Evolutionary conservation across 2,888 invertebrate genomes (phyloP).

Genomic region (Anagyrus pseudococci): DNA sequence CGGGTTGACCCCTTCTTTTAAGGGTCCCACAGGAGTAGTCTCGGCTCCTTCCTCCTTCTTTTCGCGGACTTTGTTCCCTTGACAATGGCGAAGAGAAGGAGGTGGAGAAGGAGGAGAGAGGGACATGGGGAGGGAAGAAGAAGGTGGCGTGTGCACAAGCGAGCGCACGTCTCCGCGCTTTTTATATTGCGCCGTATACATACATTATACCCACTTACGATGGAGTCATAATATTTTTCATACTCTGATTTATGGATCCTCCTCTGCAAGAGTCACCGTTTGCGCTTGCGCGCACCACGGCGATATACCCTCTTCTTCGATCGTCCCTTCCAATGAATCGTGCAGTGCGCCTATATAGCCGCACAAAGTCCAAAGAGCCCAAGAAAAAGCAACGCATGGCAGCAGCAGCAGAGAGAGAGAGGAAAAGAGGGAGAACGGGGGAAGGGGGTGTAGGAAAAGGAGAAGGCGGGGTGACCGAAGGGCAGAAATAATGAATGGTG

Average conservation of each 20-base stretch:
- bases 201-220: slow-evolving; percentile 49
- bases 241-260: slow-evolving; percentile 41
- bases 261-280: slow-evolving; percentile 15
- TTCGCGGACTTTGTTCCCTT: slow-evolving; percentile 52
- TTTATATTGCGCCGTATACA: slow-evolving; percentile 49
- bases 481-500: slow-evolving; percentile 36
- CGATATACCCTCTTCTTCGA: slow-evolving; percentile 16
- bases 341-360: neutral
- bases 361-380: too few species aligned
- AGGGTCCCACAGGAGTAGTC: slow-evolving; percentile 37
- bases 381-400: too few species aligned
- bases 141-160: slow-evolving; percentile 12
- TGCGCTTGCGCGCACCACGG: slow-evolving; percentile 6
- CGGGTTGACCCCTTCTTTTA: slow-evolving; percentile 35
- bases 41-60: slow-evolving; percentile 35
- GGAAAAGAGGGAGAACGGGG: neutral
- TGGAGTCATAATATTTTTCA: slow-evolving; percentile 51
- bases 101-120: neutral
- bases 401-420: too few species aligned
- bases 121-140: slow-evolving; percentile 33
- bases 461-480: slow-evolving; percentile 22
- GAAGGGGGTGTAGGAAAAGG: neutral
- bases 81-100: slow-evolving; percentile 45
- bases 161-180: slow-evolving; percentile 39
- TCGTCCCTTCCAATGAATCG: slow-evolving; percentile 14